These are phyloP conservation scores for Phasia obesa DNA, from an alignment of 2,888 invertebrate genomes.

Conservation along the genomic window DNA sequence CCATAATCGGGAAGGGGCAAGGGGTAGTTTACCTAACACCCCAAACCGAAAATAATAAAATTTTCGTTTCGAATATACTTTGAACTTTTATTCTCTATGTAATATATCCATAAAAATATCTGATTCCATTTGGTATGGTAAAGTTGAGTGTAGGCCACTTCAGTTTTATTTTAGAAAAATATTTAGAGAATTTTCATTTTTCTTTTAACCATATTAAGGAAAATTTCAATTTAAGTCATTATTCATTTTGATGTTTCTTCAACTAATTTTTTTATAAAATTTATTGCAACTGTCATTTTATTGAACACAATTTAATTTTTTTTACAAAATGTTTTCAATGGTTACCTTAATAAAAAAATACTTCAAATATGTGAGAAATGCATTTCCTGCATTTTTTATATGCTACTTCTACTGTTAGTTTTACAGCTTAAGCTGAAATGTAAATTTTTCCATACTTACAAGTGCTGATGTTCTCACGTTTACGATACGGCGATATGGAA, in stretches of 20 bases:
- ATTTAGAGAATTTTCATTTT: neutral
- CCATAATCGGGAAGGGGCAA: no score
- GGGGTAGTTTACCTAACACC: no score
- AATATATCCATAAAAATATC: no score
- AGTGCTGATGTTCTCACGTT: neutral
- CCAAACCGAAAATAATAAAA: no score
- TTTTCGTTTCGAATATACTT: no score
- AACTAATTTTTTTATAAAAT: conserved; percentile 1
- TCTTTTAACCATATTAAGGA: neutral
- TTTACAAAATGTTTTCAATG: neutral
- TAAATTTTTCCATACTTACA: neutral
- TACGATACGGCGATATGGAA: neutral
- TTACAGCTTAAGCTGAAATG: neutral
- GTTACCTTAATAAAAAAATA: conserved; percentile 5
- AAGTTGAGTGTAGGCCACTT: no score
- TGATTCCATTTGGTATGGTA: no score
- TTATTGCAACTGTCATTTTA: conserved; percentile 13
- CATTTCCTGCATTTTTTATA: conserved; percentile 8
- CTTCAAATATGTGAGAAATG: neutral
- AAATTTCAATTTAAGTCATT: neutral
- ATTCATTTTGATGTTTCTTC: neutral
- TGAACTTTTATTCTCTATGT: no score
- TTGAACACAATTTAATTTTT: conserved; percentile 4
- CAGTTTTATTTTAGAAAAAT: no score
- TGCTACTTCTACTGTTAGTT: neutral